These are phyloP conservation scores for mouse (Mus musculus) DNA, from an alignment of 2,113 vertebrate species.

Conservation along the genomic window DNA sequence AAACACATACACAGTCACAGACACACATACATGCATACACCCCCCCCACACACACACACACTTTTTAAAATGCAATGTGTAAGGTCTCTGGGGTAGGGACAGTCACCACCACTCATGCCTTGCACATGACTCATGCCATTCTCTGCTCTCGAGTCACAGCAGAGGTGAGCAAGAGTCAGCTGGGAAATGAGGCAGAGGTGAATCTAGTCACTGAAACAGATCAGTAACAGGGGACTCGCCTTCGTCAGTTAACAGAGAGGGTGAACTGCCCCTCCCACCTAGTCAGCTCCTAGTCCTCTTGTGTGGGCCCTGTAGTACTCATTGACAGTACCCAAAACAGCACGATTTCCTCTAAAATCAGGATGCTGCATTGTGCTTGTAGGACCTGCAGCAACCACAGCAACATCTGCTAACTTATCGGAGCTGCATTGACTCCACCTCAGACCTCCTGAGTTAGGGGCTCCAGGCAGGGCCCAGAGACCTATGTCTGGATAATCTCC, in stretches of 20 bases:
- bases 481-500: not conserved
- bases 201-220: not conserved
- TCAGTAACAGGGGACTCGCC: not conserved
- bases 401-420: not conserved
- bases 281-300: not conserved
- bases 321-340: not conserved
- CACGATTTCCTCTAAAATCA: not conserved
- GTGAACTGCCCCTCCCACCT: not conserved
- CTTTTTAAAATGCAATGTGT: not conserved
- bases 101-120: fast-evolving
- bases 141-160: not conserved
- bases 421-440: not conserved
- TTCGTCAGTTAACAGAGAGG: not conserved
- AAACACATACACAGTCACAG: not conserved
- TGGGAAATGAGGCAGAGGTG: not conserved
- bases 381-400: not conserved
- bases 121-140: not conserved
- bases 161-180: not conserved
- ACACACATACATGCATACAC: not conserved
- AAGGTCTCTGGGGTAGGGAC: not conserved
- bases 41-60: not conserved
- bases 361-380: not conserved
- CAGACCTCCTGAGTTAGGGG: not conserved
- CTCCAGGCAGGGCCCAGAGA: not conserved
- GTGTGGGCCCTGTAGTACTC: not conserved